A percentile compares a stretch with the other conserved stretches of the same genome.
These are phyloP conservation scores for Candoia aspera DNA, from an alignment of 2,113 vertebrate species.

Conservation along the genomic window DNA sequence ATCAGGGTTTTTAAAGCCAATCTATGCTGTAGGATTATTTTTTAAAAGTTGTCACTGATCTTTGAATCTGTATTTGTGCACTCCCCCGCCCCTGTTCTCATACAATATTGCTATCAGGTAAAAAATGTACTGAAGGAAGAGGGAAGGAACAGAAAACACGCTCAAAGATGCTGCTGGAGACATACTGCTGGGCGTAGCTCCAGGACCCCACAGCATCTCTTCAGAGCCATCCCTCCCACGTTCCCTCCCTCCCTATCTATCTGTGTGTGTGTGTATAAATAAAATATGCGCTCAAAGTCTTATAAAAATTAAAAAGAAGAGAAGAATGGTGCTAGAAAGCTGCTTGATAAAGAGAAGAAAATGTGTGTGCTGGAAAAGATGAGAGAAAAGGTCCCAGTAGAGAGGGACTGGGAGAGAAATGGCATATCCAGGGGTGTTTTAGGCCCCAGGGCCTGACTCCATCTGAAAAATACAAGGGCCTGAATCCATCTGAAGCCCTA, in stretches of 20 bases:
- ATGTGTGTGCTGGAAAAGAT: not conserved
- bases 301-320: not conserved
- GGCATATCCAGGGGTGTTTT: not conserved
- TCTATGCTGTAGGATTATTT: slow-evolving; percentile 52
- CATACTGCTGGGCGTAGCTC: not conserved
- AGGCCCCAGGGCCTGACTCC: too few relatives aligned
- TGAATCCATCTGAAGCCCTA: too few relatives aligned
- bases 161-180: not conserved
- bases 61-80: slow-evolving; percentile 53
- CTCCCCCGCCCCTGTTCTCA: not conserved
- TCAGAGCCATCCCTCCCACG: too few relatives aligned
- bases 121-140: not conserved
- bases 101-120: not conserved
- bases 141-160: not conserved
- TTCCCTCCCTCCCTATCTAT: not conserved
- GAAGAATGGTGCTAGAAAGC: not conserved
- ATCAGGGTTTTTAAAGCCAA: slow-evolving; percentile 62
- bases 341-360: not conserved
- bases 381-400: not conserved
- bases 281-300: not conserved
- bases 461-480: too few relatives aligned
- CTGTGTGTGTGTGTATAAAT: too few relatives aligned
- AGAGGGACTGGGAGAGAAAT: not conserved
- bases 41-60: slow-evolving; percentile 59
- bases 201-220: not conserved